Percentiles rank a stretch among this genome's conserved stretches.
phyloP scores from a whole-genome alignment of 1,140 invertebrate genomes.

The Piezodorus guildinii region DNA sequence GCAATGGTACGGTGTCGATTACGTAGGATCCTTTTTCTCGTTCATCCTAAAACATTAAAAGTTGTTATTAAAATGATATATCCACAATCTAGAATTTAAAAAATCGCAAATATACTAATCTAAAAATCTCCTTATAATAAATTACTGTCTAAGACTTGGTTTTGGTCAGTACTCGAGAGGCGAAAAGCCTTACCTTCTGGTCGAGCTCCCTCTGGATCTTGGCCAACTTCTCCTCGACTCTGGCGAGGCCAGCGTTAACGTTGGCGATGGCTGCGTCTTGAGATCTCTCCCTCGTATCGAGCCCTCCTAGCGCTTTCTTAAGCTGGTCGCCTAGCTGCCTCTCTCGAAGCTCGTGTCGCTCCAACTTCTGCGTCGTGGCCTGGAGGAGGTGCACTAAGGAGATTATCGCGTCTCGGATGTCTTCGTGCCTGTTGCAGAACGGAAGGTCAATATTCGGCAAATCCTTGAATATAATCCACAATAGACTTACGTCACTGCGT shows the following conservation, averaged over 20 bases:
- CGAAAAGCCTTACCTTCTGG: neutral
- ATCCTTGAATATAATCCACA: too few relatives aligned
- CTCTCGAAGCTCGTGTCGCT: slow-evolving; percentile 70
- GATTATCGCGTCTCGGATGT: slow-evolving; percentile 67
- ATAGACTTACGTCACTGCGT: too few relatives aligned
- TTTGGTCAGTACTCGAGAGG: too few relatives aligned
- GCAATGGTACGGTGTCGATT: slow-evolving; percentile 49
- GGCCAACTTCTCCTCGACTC: slow-evolving; percentile 25
- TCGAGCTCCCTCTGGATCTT: neutral
- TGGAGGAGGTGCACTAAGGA: slow-evolving; percentile 70
- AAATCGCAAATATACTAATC: too few relatives aligned
- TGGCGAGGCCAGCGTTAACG: slow-evolving; percentile 11
- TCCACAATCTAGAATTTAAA: too few relatives aligned
- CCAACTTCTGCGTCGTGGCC: slow-evolving; percentile 66
- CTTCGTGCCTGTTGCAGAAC: slow-evolving; percentile 51
- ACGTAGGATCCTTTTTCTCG: slow-evolving; percentile 52
- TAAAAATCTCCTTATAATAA: too few relatives aligned
- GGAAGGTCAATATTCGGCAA: too few relatives aligned
- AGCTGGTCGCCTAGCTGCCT: slow-evolving; percentile 62
- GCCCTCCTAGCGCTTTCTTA: slow-evolving; percentile 52
- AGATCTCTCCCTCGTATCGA: slow-evolving; percentile 60
- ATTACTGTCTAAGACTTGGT: too few relatives aligned
- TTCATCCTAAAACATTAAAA: slow-evolving; percentile 40
- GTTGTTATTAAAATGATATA: too few relatives aligned
- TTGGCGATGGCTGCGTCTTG: slow-evolving; percentile 37